Conservation (phyloP, 2,888 invertebrate genomes). For the Platerodrilus igneus region DNA sequence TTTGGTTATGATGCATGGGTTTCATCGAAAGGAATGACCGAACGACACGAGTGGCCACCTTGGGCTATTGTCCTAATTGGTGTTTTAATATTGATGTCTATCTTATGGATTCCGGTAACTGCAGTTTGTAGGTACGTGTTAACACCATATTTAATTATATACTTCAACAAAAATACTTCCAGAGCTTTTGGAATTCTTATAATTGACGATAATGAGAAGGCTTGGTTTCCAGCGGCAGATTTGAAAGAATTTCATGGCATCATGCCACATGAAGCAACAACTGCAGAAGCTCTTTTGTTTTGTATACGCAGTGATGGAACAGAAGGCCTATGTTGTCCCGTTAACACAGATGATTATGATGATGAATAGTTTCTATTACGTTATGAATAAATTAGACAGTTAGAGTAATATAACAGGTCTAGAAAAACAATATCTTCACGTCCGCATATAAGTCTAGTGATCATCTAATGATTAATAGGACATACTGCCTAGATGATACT, state of each 20-base stretch:
- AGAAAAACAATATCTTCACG: too few relatives aligned
- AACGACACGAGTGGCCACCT: constrained; percentile 76
- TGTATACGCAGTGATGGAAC: constrained; percentile 80
- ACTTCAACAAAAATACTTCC: too few relatives aligned
- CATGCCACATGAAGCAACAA: constrained; percentile 75
- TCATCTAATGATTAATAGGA: too few relatives aligned
- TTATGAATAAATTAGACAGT: constrained; percentile 8
- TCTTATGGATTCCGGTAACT: constrained; percentile 82
- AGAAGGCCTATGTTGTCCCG: constrained; percentile 78
- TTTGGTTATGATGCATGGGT: constrained; percentile 86
- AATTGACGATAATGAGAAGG: constrained; percentile 83
- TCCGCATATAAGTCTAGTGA: too few relatives aligned
- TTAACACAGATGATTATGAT: constrained; percentile 54
- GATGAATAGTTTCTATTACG: constrained; percentile 18
- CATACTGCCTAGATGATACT: too few relatives aligned
- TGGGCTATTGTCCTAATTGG: constrained; percentile 78
- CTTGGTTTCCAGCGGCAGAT: constrained; percentile 89
- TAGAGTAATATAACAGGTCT: too few relatives aligned
- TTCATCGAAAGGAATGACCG: constrained; percentile 64
- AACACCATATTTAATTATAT: not conserved
- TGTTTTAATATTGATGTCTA: constrained; percentile 70
- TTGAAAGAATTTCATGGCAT: constrained; percentile 86
- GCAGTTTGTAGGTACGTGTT: constrained; percentile 68
- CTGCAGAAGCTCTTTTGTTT: constrained; percentile 73
- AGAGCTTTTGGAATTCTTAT: constrained; percentile 75